Percentiles rank a stretch among this genome's conserved stretches.
phyloP scores from a whole-genome alignment of 2,888 invertebrate genomes.

The Phyllotreta cruciferae region DNA sequence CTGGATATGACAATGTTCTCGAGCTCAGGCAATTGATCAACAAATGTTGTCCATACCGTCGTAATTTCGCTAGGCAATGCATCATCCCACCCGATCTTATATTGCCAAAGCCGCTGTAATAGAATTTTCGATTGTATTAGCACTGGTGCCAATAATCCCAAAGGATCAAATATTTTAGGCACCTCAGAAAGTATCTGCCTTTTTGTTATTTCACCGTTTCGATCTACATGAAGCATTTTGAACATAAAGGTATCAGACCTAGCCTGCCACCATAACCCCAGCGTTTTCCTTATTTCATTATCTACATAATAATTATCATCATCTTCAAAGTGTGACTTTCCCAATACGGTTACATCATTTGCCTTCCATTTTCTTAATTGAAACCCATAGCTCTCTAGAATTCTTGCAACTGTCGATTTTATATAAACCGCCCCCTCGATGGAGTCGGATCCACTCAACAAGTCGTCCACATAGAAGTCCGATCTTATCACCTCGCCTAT shows the following conservation, averaged over 20 bases:
- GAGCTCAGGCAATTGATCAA: conserved; percentile 1
- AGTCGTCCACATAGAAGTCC: conserved; percentile 24
- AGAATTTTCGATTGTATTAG: background rate
- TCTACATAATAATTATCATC: no score
- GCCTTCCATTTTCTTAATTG: conserved; percentile 25
- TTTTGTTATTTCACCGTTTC: background rate
- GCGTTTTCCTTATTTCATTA: no score
- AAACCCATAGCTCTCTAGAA: no score
- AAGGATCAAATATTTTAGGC: conserved; percentile 3
- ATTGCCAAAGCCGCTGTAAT: background rate
- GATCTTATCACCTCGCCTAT: conserved; percentile 13
- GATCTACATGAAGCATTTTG: background rate
- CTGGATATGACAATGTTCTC: conserved; percentile 18
- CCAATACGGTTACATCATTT: conserved; percentile 5
- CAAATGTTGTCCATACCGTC: conserved; percentile 11
- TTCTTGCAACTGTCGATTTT: no score
- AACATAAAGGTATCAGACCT: background rate
- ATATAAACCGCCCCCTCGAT: no score
- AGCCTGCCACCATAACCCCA: background rate
- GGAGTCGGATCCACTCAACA: conserved; percentile 22
- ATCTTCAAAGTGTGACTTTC: no score
- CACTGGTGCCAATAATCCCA: background rate
- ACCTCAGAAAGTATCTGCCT: background rate
- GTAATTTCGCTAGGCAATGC: background rate
- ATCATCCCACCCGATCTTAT: background rate